These are phyloP conservation scores for Porites australiensis DNA, from an alignment of 64 coral and sea anemone genomes.

Conservation along the genomic window DNA sequence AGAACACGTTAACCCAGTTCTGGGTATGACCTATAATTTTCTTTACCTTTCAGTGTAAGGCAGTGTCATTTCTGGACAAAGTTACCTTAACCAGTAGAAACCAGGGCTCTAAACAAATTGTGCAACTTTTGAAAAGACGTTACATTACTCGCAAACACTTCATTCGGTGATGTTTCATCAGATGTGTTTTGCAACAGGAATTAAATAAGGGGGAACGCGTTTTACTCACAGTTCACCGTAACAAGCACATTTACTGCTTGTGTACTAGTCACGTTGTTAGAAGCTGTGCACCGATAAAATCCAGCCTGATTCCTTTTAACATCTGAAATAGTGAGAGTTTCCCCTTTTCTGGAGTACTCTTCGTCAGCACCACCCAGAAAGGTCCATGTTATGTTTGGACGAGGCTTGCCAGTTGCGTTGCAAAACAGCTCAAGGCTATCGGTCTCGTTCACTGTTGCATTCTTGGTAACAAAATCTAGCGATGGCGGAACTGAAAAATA, in stretches of 20 bases:
- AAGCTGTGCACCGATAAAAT: background rate
- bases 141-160: no score
- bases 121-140: no score
- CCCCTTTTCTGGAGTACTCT: background rate
- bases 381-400: conserved; percentile 29
- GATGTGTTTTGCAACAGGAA: no score
- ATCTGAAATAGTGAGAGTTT: background rate
- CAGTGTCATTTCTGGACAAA: no score
- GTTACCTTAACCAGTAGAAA: no score
- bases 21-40: no score
- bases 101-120: no score
- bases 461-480: background rate
- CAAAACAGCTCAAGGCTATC: conserved; percentile 14
- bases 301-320: background rate
- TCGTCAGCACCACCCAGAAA: background rate
- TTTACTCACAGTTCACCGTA: conserved; percentile 29
- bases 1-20: no score
- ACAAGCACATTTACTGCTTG: background rate
- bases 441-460: conserved; percentile 34
- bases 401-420: conserved; percentile 53
- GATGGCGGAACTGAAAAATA: conserved; percentile 23
- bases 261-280: background rate
- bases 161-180: no score
- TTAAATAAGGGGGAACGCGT: background rate
- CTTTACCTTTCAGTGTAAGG: no score